Base-by-base conservation (phyloP, 2,113 vertebrate species). In the Cynocephalus volans region DNA sequence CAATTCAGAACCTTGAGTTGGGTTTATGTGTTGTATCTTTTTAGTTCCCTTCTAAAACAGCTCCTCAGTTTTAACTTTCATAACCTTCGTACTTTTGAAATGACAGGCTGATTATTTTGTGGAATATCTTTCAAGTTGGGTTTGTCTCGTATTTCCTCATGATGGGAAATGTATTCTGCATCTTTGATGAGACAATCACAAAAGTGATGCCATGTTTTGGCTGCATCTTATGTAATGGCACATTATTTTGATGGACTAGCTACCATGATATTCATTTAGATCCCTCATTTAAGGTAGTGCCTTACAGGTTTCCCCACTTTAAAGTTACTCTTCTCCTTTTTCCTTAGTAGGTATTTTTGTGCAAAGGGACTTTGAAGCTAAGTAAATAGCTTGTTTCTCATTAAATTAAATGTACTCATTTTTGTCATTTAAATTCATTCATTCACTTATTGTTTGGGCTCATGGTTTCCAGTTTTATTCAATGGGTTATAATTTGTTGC, bases 161-260 rank as follows among this genome's bases (percentile, higher is more conserved):
- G 65, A 69, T 92, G 58, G 90, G 31, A 60, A 90, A 88, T 36
- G 19, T 8, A 45, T 94, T 79, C 75, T 75, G 13, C 52, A 54
- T 64, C 45, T 89, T 58, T 83, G 52, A 82, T 41, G 92, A 76
- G 67, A 70, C 81, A 95, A 85, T 41, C 54, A 64, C 26, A n/a
- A 45, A 73, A 64, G 21, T 18, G 4, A 92, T 87, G 64, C 15
- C 41, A 48, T 79, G 24, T 48, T 64, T 60, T 76, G 80, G 69
- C n/a, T 85, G 2, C 21, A 45, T 80, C 28, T n/a, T 87, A 48
- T 58, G 14, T 87, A 77, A 64, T 54, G 52, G 41, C 1, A 5
- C 48, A 28, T 69, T 14, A 24, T 65, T 87, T 65, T 54, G 41
- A 48, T 79, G 70, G 41, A 11, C 6, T 9, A 8, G 2, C 24